Percentiles rank a stretch among this genome's conserved stretches.
Conservation (phyloP, 2,888 invertebrate genomes). For the Pseudeuparius sepicola region DNA sequence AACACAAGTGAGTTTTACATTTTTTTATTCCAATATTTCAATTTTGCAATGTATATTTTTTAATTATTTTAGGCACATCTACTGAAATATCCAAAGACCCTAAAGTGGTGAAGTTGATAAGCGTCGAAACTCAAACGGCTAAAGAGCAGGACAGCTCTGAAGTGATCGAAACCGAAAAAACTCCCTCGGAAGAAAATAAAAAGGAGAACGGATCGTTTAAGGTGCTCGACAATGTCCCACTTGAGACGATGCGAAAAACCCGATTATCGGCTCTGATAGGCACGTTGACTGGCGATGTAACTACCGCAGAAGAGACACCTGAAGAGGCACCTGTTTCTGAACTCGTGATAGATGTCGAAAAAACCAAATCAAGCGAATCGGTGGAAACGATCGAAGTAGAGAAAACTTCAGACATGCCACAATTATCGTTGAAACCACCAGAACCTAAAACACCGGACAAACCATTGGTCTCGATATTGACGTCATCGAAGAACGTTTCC, state of each 20-base stretch:
- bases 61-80: constrained; percentile 23
- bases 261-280: constrained; percentile 34
- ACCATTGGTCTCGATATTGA: constrained; percentile 28
- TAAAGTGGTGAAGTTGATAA: constrained; percentile 28
- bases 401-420: background rate
- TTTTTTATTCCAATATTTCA: constrained; percentile 4
- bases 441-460: constrained; percentile 19
- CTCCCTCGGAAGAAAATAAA: constrained; percentile 12
- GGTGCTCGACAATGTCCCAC: constrained; percentile 32
- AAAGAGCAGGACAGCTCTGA: constrained; percentile 7
- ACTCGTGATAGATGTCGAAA: too few species aligned
- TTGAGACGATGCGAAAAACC: constrained; percentile 34
- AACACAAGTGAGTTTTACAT: constrained; percentile 22
- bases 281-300: constrained; percentile 35
- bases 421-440: background rate
- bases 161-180: constrained; percentile 12
- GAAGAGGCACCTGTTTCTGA: too few species aligned
- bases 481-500: constrained; percentile 27
- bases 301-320: too few species aligned
- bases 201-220: constrained; percentile 20
- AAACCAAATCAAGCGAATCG: constrained; percentile 15
- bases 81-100: constrained; percentile 24
- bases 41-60: constrained; percentile 10
- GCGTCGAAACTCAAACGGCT: constrained; percentile 33
- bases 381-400: constrained; percentile 5